These are phyloP conservation scores for Pseudachorutes palmiensis DNA, from an alignment of 1,140 invertebrate genomes.

Conservation along the genomic window DNA sequence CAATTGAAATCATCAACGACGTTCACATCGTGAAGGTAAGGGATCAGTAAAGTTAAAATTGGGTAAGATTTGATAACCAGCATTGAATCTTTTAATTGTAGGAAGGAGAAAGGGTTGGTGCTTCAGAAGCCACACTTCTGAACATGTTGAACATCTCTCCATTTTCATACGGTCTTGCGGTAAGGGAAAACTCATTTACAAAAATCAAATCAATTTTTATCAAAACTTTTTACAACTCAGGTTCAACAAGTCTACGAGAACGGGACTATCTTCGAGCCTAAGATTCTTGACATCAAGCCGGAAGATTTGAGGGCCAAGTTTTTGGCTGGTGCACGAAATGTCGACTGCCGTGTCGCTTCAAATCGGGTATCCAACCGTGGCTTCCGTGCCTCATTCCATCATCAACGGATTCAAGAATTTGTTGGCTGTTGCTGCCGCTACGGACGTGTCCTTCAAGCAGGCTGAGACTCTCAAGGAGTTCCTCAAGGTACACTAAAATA, in stretches of 20 bases:
- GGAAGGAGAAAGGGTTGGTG: conserved; percentile 93
- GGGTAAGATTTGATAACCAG: neutral
- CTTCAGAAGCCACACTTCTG: conserved; percentile 93
- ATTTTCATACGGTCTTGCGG: conserved; percentile 94
- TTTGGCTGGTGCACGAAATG: conserved; percentile 72
- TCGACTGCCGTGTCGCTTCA: conserved; percentile 85
- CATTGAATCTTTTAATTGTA: conserved; percentile 53
- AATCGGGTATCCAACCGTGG: conserved; percentile 92
- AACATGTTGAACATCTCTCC: conserved; percentile 99
- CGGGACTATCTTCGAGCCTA: conserved; percentile 92
- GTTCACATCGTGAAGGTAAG: conserved; percentile 37
- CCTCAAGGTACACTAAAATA: conserved; percentile 55
- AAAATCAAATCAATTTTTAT: neutral
- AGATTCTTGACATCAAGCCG: conserved; percentile 94
- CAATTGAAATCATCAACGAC: conserved; percentile 91
- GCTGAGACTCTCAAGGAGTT: conserved; percentile 86
- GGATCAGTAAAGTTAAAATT: neutral
- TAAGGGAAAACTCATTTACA: conserved; percentile 46
- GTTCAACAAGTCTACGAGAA: conserved; percentile 90
- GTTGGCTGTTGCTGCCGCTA: conserved; percentile 88
- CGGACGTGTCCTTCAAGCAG: conserved; percentile 90
- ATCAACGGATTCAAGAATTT: conserved; percentile 97
- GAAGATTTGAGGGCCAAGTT: conserved; percentile 68
- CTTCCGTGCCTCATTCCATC: conserved; percentile 93
- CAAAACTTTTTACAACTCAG: conserved; percentile 9